Base-by-base conservation (phyloP, 2,797 vertebrate species). In the Parambassis ranga region DNA sequence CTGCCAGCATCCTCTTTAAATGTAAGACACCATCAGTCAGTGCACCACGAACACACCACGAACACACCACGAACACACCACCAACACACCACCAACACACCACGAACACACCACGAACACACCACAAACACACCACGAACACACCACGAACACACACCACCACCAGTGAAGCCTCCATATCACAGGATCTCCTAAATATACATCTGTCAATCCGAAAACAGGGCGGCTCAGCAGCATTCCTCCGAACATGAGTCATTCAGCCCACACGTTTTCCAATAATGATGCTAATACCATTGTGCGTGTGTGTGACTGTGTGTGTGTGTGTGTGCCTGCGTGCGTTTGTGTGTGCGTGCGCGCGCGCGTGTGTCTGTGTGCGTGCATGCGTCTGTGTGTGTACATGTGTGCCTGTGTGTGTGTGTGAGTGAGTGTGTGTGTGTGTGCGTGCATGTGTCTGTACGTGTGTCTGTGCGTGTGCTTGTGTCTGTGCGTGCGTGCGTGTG, bases 131-230 rank as follows among this genome's bases (percentile, higher is more conserved):
- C n/a, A n/a, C n/a, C n/a, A n/a, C n/a, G n/a, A n/a, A n/a, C n/a
- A n/a, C n/a, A n/a, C n/a, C n/a, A n/a, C n/a, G n/a, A n/a, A n/a
- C n/a, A n/a, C n/a, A n/a, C n/a, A n/a, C n/a, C n/a, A n/a, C n/a
- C n/a, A n/a, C n/a, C n/a, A n/a, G n/a, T n/a, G n/a, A n/a, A n/a
- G n/a, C n/a, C n/a, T n/a, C n/a, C 56, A 42, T 42, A 44, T 61
- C 59, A 50, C 64, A 65, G 63, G 62, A 47, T 61, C 71, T 52
- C 67, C 67, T 53, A 53, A 60, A 74, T 59, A 49, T 27, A 57
- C 2, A 15, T 43, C 52, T 39, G 53, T 71, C 48, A 27, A 9
- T 36, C 59, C 39, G 55, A 61, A 27, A 55, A 36, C 11, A 19
- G 20, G 46, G 47, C 47, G 24, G 22, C 55, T 43, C 0, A 8